Evolutionary conservation across 2,888 invertebrate species (phyloP).

Genomic region (Scaptomyza caliginosa): DNA sequence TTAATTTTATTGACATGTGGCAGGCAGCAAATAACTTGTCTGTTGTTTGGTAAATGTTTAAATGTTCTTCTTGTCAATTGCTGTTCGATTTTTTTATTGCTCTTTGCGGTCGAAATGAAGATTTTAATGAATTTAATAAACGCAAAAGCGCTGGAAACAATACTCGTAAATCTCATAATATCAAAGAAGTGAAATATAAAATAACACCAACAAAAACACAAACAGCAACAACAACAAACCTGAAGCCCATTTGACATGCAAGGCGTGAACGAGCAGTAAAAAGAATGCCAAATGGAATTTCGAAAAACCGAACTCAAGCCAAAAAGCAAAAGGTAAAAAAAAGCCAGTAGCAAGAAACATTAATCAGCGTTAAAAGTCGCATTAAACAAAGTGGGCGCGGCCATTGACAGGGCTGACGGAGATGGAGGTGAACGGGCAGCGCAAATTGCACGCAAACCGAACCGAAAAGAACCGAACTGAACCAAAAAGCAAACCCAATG

Average conservation of each 20-base stretch:
- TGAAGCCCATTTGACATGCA: conserved; percentile 55
- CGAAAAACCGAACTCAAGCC: conserved; percentile 18
- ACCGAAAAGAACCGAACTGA: conserved; percentile 24
- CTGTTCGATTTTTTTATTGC: conserved; percentile 1
- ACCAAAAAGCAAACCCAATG: conserved; percentile 35
- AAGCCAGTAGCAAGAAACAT: conserved; percentile 54
- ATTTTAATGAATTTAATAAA: conserved; percentile 71
- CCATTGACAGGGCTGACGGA: conserved; percentile 1
- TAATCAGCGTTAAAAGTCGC: conserved; percentile 80
- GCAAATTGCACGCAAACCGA: conserved; percentile 56
- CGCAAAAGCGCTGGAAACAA: conserved; percentile 38
- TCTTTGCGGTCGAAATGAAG: conserved; percentile 61
- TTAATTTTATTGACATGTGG: conserved; percentile 79
- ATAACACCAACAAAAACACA: conserved; percentile 11
- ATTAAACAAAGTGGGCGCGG: conserved; percentile 72
- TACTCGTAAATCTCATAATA: conserved; percentile 47
- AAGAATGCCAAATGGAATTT: conserved; percentile 46
- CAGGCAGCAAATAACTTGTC: conserved; percentile 69
- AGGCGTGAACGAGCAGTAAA: conserved; percentile 47
- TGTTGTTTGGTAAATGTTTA: conserved; percentile 53
- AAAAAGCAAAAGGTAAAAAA: conserved; percentile 25
- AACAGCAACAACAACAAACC: not conserved
- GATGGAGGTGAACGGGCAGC: conserved; percentile 11
- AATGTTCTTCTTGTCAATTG: conserved; percentile 34
- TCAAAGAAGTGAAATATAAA: conserved; percentile 12